Evolutionary conservation across 1,140 invertebrate genomes (phyloP).

Genomic region (Apis mellifera): DNA sequence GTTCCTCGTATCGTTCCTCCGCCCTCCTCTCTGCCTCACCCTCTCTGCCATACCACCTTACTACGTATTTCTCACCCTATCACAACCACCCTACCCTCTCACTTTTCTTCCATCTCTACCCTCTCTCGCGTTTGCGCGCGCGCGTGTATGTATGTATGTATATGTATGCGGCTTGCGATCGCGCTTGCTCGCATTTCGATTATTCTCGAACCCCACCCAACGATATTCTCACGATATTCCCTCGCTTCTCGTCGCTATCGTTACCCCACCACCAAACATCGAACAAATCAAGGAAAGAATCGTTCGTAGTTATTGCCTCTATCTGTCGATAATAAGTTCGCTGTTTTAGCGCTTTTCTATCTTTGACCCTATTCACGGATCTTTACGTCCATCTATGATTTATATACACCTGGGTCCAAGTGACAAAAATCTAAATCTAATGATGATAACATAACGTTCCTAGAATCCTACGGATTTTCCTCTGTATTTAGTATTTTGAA

Average conservation of each 20-base stretch:
- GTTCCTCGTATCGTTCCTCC: conserved; percentile 12
- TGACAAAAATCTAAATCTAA: too few relatives aligned
- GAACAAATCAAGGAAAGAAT: background rate
- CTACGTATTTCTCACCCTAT: conserved; percentile 33
- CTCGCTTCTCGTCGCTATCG: background rate
- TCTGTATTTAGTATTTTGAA: background rate
- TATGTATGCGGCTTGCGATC: background rate
- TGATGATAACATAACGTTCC: too few relatives aligned
- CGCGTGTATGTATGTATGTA: too few relatives aligned
- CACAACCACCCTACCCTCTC: background rate
- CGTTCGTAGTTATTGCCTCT: background rate
- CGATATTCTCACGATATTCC: background rate
- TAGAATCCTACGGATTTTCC: background rate
- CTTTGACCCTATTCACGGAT: background rate
- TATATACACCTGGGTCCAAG: too few relatives aligned
- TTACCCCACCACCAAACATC: background rate
- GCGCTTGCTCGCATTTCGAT: conserved; percentile 53
- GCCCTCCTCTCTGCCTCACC: background rate
- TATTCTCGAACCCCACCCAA: conserved; percentile 48
- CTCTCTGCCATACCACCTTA: background rate
- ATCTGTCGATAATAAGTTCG: background rate
- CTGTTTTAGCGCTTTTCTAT: background rate
- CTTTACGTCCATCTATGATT: too few relatives aligned
- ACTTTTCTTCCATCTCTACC: background rate
- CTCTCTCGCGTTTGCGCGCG: too few relatives aligned